These are phyloP conservation scores for Lepidochrysops patricia DNA, from an alignment of 2,888 invertebrate species.

Conservation along the genomic window DNA sequence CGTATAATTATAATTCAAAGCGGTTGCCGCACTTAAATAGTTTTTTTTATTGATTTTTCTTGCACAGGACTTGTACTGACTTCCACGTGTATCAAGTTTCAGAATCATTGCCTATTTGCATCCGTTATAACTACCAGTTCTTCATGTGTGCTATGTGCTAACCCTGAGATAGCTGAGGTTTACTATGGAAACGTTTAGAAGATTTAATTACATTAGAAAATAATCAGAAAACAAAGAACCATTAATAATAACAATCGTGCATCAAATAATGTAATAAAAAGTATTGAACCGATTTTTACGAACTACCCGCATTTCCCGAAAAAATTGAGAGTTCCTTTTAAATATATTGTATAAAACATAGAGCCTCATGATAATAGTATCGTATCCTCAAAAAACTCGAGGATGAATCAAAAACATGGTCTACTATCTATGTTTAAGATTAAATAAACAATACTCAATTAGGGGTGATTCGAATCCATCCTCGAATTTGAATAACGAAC, in stretches of 20 bases:
- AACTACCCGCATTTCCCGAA: neutral
- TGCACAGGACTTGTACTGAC: neutral
- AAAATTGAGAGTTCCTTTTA: no score
- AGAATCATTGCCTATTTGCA: neutral
- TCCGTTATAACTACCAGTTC: neutral
- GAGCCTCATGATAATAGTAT: neutral
- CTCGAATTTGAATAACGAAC: constrained; percentile 12
- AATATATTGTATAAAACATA: neutral
- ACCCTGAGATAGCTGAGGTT: no score
- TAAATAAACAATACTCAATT: constrained; percentile 11
- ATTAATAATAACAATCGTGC: no score
- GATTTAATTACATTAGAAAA: no score
- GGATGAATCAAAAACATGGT: neutral
- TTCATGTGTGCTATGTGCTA: neutral
- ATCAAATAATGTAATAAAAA: neutral
- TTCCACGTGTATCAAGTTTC: constrained; percentile 1
- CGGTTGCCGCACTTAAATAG: neutral
- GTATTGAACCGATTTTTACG: neutral
- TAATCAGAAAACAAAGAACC: no score
- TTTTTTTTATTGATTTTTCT: neutral
- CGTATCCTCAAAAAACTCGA: neutral
- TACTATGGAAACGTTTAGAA: no score
- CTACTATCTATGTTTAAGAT: neutral
- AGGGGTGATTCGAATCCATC: constrained; percentile 11
- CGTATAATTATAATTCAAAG: constrained; percentile 1